A percentile compares a stretch with the other conserved stretches of the same genome.
Conservation (phyloP, 2,113 vertebrate genomes). For the Actinemys pallida region DNA sequence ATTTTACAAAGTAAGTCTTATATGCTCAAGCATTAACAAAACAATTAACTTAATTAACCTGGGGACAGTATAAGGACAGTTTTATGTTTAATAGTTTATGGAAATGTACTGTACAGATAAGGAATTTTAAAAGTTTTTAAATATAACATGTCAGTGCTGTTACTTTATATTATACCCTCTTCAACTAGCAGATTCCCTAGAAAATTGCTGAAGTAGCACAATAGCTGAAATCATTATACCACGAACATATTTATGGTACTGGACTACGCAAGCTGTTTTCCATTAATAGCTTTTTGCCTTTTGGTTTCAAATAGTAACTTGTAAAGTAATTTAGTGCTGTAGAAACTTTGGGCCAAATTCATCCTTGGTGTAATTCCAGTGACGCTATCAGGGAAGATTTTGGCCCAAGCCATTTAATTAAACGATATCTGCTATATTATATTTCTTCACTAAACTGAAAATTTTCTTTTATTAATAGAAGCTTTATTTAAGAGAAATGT, state of each 20-base stretch:
- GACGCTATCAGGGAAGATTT: background rate
- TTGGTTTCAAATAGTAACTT: slow-evolving; percentile 27
- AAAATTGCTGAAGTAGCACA: slow-evolving; percentile 38
- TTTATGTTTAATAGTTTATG: slow-evolving; percentile 22
- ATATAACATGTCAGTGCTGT: background rate
- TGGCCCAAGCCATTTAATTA: slow-evolving; percentile 33
- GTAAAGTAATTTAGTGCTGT: background rate
- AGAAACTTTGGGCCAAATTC: background rate
- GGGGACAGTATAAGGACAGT: slow-evolving; percentile 11
- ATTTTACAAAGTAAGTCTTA: slow-evolving; percentile 45
- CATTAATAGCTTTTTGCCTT: slow-evolving; percentile 36
- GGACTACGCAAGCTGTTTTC: slow-evolving; percentile 25
- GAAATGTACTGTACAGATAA: slow-evolving; percentile 5
- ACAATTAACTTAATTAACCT: background rate
- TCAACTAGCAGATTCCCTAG: background rate
- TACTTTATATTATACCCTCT: background rate
- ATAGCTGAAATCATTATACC: slow-evolving; percentile 5
- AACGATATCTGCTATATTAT: slow-evolving; percentile 21
- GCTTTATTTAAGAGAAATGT: slow-evolving; percentile 44
- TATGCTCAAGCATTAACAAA: background rate
- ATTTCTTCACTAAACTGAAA: slow-evolving; percentile 31
- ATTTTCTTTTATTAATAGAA: slow-evolving; percentile 3
- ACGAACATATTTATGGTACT: slow-evolving; percentile 8
- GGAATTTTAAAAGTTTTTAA: slow-evolving; percentile 4
- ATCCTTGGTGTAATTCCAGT: background rate